Base-by-base conservation (phyloP, 23 tunicate species). In the Trididemnum miniatum region DNA sequence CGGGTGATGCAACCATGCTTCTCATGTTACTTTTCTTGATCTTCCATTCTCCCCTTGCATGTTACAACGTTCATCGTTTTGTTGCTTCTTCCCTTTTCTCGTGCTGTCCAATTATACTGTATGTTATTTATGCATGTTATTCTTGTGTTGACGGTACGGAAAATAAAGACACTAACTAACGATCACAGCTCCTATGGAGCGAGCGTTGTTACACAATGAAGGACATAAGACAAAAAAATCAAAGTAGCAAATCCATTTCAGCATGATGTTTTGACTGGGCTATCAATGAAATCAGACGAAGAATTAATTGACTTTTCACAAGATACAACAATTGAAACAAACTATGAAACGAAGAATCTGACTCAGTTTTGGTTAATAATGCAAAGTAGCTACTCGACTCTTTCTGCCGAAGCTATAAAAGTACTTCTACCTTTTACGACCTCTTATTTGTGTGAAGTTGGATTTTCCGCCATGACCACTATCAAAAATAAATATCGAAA, bases 401-500 rank as follows among this genome's bases (percentile, higher is more conserved):
- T 62, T 62, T 62, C 69, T 27, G 23, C 23, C 20, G 69, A 62
- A 62, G 69, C 69, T 62, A 15, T 62, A 27, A 62, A 62, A 23
- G 27, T 62, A 62, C 69, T 62, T 62, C 69, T 62, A 24, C 69
- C 69, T 62, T 62, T 62, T 27, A 15, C 27, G 23, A 62, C 69
- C 23, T 62, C 23, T 15, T 62, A 62, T 62, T 27, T 4, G 23
- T 62, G 69, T 27, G 28, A 62, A 62, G 69, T 62, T 62, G 69
- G 69, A 62, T 62, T 23, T 62, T 62, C 69, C 20, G 69, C 69
- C 20, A 62, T 62, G 69, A 27, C 23, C 20, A 27, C 5, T 15
- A 62, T 62, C 20, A 62, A 62, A 62, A 62, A 62, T n/a, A 62
- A 20, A 62, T 62, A 15, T 62, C 27, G 28, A 62, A 62, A 62